Evolutionary conservation across 2,888 invertebrate genomes (phyloP).

Genomic region (Tetropium fuscum): DNA sequence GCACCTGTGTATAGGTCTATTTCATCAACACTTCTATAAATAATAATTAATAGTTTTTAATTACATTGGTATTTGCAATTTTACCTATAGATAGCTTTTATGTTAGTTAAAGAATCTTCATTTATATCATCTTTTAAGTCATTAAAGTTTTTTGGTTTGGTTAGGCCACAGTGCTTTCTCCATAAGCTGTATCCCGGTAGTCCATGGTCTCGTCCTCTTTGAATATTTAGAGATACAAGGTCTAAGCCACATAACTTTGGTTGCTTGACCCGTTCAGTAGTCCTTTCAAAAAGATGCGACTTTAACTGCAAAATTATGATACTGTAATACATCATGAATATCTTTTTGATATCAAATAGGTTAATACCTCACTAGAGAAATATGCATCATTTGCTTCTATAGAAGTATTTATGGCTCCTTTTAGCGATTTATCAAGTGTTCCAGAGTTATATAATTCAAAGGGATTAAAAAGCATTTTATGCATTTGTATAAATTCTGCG

Average conservation of each 20-base stretch:
- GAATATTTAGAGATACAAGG: conserved; percentile 88
- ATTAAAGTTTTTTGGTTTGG: conserved; percentile 72
- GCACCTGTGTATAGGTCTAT: conserved; percentile 92
- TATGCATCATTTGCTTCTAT: conserved; percentile 74
- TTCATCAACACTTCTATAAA: conserved; percentile 76
- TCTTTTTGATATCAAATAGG: too few relatives aligned
- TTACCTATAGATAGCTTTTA: conserved; percentile 76
- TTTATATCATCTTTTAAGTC: conserved; percentile 77
- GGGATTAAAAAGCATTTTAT: conserved; percentile 85
- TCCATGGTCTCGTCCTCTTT: conserved; percentile 90
- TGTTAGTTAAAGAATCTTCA: conserved; percentile 71
- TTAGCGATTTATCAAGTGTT: conserved; percentile 74
- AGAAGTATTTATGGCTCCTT: conserved; percentile 75
- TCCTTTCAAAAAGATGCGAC: conserved; percentile 75
- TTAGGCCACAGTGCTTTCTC: conserved; percentile 81
- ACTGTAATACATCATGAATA: too few relatives aligned
- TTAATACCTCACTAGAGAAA: conserved; percentile 75
- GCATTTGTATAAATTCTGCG: conserved; percentile 76
- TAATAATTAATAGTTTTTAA: too few relatives aligned
- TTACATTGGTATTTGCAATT: too few relatives aligned
- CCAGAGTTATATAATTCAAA: conserved; percentile 74
- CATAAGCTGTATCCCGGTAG: conserved; percentile 83
- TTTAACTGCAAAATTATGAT: conserved; percentile 73
- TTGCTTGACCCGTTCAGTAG: conserved; percentile 40
- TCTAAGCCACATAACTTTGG: conserved; percentile 79